These are phyloP conservation scores for Mycogona germanica DNA, from an alignment of 2,888 invertebrate genomes.

Conservation along the genomic window DNA sequence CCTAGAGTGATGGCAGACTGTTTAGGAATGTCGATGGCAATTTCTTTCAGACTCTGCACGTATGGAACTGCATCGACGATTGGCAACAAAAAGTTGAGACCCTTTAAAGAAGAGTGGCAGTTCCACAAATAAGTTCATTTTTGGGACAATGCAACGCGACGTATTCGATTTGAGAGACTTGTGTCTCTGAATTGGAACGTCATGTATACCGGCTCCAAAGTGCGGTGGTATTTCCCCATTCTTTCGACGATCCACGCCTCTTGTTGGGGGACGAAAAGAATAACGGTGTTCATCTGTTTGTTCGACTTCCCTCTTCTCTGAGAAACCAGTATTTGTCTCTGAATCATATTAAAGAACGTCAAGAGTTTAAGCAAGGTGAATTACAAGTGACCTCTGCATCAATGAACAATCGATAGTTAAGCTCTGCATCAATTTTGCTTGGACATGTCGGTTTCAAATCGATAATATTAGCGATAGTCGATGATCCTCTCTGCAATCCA, in stretches of 20 bases:
- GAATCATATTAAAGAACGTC: too few relatives aligned
- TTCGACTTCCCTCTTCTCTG: slow-evolving; percentile 36
- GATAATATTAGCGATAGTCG: too few relatives aligned
- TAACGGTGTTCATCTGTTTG: slow-evolving; percentile 77
- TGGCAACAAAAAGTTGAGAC: slow-evolving; percentile 83
- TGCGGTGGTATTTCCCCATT: slow-evolving; percentile 93
- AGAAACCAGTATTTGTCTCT: too few relatives aligned
- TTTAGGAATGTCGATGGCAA: slow-evolving; percentile 97
- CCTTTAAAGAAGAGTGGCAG: slow-evolving; percentile 37
- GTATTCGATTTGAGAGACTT: not conserved
- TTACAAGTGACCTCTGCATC: not conserved
- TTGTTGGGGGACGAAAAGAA: slow-evolving; percentile 99
- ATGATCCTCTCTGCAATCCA: too few relatives aligned
- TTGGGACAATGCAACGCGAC: not conserved
- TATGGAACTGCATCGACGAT: slow-evolving; percentile 87
- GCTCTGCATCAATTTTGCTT: too few relatives aligned
- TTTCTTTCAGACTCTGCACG: slow-evolving; percentile 97
- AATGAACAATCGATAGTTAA: not conserved
- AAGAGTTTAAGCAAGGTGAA: too few relatives aligned
- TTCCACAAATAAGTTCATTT: not conserved
- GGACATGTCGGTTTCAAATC: too few relatives aligned
- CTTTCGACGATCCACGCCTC: slow-evolving; percentile 98
- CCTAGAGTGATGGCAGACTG: slow-evolving; percentile 92
- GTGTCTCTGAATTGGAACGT: not conserved
- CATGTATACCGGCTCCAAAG: slow-evolving; percentile 59